A percentile compares a stretch with the other conserved stretches of the same genome.
These are phyloP conservation scores for Lates calcarifer DNA, from an alignment of 2,113 vertebrate species.

Conservation along the genomic window DNA sequence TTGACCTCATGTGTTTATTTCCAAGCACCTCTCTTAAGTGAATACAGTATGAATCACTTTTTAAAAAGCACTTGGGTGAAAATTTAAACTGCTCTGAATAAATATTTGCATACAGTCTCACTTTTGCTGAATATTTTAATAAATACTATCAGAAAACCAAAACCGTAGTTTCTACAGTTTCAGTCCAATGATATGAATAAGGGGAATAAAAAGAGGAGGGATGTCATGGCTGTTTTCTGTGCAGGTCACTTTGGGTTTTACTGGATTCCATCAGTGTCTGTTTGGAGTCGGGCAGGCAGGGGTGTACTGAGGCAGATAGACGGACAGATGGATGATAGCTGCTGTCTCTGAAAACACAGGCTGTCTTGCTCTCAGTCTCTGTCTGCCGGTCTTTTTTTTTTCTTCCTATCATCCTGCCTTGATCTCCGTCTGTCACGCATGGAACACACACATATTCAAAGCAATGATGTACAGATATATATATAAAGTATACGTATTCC, in stretches of 20 bases:
- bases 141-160: background rate
- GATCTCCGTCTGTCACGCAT: background rate
- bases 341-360: conserved; percentile 54
- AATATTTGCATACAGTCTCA: background rate
- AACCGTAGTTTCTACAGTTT: background rate
- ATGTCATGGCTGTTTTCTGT: background rate
- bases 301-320: conserved; percentile 22
- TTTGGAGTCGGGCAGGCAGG: conserved; percentile 30
- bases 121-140: background rate
- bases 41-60: conserved; percentile 7
- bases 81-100: background rate
- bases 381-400: conserved; percentile 22
- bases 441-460: no score
- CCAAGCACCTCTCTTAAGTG: background rate
- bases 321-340: conserved; percentile 51
- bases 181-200: background rate
- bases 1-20: background rate
- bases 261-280: conserved; percentile 38
- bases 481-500: no score
- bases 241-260: background rate
- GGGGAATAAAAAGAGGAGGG: background rate
- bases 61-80: background rate
- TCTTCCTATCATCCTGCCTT: background rate
- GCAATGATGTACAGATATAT: no score
- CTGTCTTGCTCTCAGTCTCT: conserved; percentile 13